Evolutionary conservation across 2,888 invertebrate species (phyloP).

Genomic region (Bombyx huttoni): DNA sequence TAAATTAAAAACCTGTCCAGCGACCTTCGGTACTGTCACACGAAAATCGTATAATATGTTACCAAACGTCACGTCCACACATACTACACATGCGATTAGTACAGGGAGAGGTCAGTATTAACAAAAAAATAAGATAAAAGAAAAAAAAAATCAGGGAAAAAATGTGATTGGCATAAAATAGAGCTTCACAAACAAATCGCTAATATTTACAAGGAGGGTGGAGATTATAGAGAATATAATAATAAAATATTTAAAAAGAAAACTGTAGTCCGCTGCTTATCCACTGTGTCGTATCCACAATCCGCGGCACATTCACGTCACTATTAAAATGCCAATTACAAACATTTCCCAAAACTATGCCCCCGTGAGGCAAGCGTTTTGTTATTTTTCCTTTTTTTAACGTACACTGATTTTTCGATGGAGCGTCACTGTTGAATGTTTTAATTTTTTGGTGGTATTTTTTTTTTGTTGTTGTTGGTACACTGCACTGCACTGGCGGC

Average conservation of each 20-base stretch:
- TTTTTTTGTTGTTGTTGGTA: conserved; percentile 4
- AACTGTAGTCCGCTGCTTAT: conserved; percentile 44
- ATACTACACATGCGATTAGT: conserved; percentile 43
- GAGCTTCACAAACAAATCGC: conserved; percentile 32
- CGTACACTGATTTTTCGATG: conserved; percentile 49
- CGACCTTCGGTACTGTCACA: conserved; percentile 55
- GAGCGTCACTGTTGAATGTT: conserved; percentile 34
- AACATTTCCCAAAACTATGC: conserved; percentile 48
- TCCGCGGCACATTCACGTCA: conserved; percentile 57
- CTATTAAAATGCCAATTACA: conserved; percentile 69
- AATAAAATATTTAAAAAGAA: conserved; percentile 20
- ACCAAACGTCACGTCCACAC: conserved; percentile 10
- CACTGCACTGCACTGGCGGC: conserved; percentile 34
- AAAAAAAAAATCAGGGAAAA: conserved; percentile 40
- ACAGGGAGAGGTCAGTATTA: conserved; percentile 27
- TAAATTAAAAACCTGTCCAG: conserved; percentile 56
- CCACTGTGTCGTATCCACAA: conserved; percentile 43
- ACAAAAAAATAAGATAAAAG: conserved; percentile 18
- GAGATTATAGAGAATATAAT: conserved; percentile 18
- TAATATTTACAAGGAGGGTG: conserved; percentile 51
- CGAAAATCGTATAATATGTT: conserved; percentile 36
- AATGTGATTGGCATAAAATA: conserved; percentile 68
- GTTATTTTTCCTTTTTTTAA: conserved; percentile 28
- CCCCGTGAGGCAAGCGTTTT: conserved; percentile 27
- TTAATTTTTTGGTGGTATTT: conserved; percentile 19